Evolutionary conservation across 2,888 invertebrate species (phyloP), one percentile per base, ranked within the genome.

Genomic region (Azorinus chamasolen): DNA sequence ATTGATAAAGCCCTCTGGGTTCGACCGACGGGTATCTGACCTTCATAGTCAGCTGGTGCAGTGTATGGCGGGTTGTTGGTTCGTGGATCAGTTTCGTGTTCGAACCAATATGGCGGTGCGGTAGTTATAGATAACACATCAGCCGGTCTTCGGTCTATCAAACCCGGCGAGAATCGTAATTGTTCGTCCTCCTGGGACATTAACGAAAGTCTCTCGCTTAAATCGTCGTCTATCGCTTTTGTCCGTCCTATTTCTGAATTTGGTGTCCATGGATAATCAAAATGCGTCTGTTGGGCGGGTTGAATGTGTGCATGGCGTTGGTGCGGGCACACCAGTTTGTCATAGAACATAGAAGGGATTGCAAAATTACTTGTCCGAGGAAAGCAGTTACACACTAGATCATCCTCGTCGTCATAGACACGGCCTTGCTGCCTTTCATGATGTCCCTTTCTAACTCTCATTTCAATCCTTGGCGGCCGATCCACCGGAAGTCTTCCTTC

Each of bases 201-300:
- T 0, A 82, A 22, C 25, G 84, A 82, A 1, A 84, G 63, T 51
- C 71, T 70, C 10, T 79, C 83, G 46, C 79, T 75, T 0, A 65
- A 43, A 20, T 75, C 71, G 2, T 79, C 79, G 5, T 79, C 69
- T 5, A 46, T 62, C 8, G 51, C 48, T 10, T 59, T 12, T 1
- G 55, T 6, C 27, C 68, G 50, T n/a, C 85, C 79, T 1, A 62
- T 61, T n/a, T 72, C 45, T 0, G 87, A 83, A 63, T 85, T 79
- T 1, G 84, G 83, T 2, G 88, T 87, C 88, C 88, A 88, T 0
- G 88, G 88, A 51, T 88, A 88, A 25, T 87, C 83, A 64, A 88
- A 87, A 50, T 83, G 81, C 37, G 83, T 78, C 37, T 80, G 76
- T 54, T 86, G 85, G 0, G 85, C 88, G 1, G 87, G 88, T 39